Conservation (phyloP, 2,888 invertebrate genomes). For the Diarsia rubi region DNA sequence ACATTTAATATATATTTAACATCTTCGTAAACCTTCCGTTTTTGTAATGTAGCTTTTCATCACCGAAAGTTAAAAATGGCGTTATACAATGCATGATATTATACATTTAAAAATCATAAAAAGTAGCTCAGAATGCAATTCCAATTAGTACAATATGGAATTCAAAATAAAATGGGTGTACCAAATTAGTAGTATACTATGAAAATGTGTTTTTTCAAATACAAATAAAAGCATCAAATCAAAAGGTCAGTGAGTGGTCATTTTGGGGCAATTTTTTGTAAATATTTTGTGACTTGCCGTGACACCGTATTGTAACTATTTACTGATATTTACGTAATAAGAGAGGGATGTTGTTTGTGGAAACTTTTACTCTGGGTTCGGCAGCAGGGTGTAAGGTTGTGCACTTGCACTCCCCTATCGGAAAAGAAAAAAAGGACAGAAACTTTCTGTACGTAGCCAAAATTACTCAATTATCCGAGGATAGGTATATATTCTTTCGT, state of each 20-base stretch:
- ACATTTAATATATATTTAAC: not conserved
- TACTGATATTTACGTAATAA: not conserved
- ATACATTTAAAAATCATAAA: not conserved
- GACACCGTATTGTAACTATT: constrained; percentile 8
- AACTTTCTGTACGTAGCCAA: no score
- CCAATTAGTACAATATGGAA: constrained; percentile 19
- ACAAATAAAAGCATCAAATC: constrained; percentile 5
- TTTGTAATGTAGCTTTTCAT: not conserved
- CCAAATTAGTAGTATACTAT: constrained; percentile 24
- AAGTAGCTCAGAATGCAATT: not conserved
- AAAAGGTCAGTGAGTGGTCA: constrained; percentile 22
- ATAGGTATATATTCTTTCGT: no score
- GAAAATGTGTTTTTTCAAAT: not conserved
- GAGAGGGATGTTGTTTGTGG: no score
- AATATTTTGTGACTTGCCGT: not conserved
- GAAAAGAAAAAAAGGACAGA: no score
- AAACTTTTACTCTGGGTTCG: no score
- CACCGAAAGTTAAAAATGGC: no score
- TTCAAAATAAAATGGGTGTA: constrained; percentile 12
- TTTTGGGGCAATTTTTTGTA: not conserved
- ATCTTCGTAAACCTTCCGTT: no score
- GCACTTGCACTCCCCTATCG: no score
- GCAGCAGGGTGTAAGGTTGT: no score
- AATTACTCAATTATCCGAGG: no score
- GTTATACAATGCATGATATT: no score